phyloP scores from a whole-genome alignment of 2,888 invertebrate genomes.

The Hyalella azteca region DNA sequence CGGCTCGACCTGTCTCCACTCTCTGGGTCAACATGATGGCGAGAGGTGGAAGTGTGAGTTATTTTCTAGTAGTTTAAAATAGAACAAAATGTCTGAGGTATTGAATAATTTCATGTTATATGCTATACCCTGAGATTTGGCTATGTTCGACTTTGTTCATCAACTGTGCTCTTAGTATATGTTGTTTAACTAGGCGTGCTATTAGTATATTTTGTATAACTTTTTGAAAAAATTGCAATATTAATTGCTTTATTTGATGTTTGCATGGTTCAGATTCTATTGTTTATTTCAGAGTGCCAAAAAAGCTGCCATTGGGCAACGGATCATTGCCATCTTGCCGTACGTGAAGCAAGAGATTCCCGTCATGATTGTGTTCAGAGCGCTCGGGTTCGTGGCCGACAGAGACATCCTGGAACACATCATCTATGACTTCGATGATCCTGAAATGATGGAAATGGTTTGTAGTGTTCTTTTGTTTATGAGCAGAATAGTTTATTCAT shows the following conservation, averaged over 20 bases:
- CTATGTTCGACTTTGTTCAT: too few species aligned
- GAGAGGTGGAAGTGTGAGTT: conserved; percentile 77
- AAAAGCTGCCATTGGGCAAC: conserved; percentile 97
- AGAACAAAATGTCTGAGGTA: too few species aligned
- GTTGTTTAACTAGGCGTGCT: too few species aligned
- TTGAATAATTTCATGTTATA: too few species aligned
- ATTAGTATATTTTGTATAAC: too few species aligned
- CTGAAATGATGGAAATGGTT: conserved; percentile 99
- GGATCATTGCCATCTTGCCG: conserved; percentile 96
- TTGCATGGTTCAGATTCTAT: too few species aligned
- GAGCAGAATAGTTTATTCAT: too few species aligned
- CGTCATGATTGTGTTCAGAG: conserved; percentile 95
- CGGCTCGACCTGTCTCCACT: conserved; percentile 93
- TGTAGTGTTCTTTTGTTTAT: too few species aligned
- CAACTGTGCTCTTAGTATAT: too few species aligned
- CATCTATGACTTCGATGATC: conserved; percentile 99
- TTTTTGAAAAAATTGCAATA: too few species aligned
- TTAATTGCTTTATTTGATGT: too few species aligned
- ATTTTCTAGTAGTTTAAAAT: conserved; percentile 25
- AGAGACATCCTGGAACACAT: conserved; percentile 99
- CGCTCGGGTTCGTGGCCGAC: conserved; percentile 92
- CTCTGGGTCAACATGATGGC: conserved; percentile 99
- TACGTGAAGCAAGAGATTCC: conserved; percentile 99
- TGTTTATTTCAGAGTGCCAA: conserved; percentile 78
- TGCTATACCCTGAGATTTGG: too few species aligned